phyloP scores from a whole-genome alignment of 2,888 invertebrate species.

The Agriopis leucophaearia region DNA sequence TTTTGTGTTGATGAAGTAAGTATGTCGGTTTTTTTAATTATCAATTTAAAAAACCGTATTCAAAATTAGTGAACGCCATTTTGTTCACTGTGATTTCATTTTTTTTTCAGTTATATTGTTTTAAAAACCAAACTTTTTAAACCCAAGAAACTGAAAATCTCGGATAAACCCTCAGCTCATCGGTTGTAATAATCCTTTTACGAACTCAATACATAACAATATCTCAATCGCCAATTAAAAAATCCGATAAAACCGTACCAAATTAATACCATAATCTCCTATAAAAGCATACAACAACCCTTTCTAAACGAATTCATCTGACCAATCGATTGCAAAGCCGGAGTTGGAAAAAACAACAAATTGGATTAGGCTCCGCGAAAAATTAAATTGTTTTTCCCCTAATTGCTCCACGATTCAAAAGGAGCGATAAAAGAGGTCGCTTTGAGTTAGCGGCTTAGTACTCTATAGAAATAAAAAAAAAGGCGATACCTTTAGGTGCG shows the following conservation, averaged over 20 bases:
- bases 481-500: conserved; percentile 72
- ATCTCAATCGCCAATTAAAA: conserved; percentile 38
- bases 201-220: conserved; percentile 18
- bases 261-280: conserved; percentile 39
- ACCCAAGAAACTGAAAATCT: no score
- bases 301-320: conserved; percentile 56
- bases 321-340: conserved; percentile 60
- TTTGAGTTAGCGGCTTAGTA: conserved; percentile 59
- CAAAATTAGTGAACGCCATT: no score
- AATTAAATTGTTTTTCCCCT: conserved; percentile 71
- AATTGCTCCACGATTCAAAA: conserved; percentile 66
- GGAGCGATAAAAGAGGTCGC: conserved; percentile 55
- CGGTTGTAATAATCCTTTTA: background rate
- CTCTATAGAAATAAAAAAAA: conserved; percentile 68
- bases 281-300: conserved; percentile 51
- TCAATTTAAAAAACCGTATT: no score
- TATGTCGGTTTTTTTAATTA: no score
- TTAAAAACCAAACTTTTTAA: no score
- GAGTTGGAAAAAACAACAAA: conserved; percentile 51
- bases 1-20: no score
- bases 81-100: no score
- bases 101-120: no score
- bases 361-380: conserved; percentile 59
- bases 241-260: conserved; percentile 37
- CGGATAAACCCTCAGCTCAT: no score